Percentiles rank a stretch among this genome's conserved stretches.
Conservation (phyloP, 2,113 vertebrate species). For the Acrocephalus arundinaceus region DNA sequence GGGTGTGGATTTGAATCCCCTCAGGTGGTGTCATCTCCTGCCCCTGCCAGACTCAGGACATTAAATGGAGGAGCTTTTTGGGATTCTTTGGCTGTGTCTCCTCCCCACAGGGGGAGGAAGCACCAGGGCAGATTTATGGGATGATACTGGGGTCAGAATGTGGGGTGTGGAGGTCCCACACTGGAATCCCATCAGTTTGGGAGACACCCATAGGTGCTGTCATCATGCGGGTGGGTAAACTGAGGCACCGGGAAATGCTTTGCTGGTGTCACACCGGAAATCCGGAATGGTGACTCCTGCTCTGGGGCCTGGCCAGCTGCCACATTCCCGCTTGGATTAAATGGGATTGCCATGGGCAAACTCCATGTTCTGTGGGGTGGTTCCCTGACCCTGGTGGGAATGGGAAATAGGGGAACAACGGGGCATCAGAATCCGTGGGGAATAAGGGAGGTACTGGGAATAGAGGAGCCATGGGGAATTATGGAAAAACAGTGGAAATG, state of each 20-base stretch:
- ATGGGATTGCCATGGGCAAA: accelerated
- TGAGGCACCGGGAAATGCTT: neutral
- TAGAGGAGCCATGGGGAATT: neutral
- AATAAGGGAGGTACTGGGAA: neutral
- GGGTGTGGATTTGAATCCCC: neutral
- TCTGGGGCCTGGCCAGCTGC: accelerated
- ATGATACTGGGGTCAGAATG: slow-evolving; percentile 13
- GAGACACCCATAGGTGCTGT: neutral
- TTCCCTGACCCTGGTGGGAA: neutral
- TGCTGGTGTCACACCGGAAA: neutral
- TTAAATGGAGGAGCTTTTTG: neutral
- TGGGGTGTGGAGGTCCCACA: neutral
- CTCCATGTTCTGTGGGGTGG: accelerated
- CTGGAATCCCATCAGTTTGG: neutral
- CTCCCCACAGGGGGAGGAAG: neutral
- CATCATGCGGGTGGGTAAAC: neutral
- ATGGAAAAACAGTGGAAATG: neutral
- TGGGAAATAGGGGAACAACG: accelerated
- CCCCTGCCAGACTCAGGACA: accelerated
- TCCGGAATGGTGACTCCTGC: accelerated
- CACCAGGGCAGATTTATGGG: accelerated
- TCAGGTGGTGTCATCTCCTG: accelerated
- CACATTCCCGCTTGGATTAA: accelerated
- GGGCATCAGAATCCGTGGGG: neutral
- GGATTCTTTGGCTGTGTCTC: neutral